phyloP scores from a whole-genome alignment of 2,888 invertebrate species.

The Caenorhabditis japonica region DNA sequence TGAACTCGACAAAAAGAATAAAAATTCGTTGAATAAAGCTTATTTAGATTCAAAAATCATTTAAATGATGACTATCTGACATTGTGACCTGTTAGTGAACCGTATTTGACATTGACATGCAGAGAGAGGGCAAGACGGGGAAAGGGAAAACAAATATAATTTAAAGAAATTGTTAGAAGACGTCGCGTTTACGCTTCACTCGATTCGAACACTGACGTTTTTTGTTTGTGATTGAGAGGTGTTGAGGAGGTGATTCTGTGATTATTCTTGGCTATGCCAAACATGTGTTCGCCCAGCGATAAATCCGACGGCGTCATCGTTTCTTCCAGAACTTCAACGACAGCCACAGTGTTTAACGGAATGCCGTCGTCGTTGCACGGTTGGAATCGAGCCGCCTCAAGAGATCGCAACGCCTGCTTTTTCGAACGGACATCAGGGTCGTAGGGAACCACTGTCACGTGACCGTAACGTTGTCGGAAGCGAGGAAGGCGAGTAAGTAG shows the following conservation, averaged over 20 bases:
- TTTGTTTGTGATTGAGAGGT: conserved; percentile 20
- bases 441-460: conserved; percentile 36
- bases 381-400: conserved; percentile 14
- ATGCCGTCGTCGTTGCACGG: conserved; percentile 10
- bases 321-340: conserved; percentile 7
- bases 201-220: conserved; percentile 12
- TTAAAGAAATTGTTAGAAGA: conserved; percentile 5
- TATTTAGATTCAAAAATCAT: no score
- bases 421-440: conserved; percentile 35
- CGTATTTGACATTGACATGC: conserved; percentile 35
- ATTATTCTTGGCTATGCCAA: conserved; percentile 27
- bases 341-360: conserved; percentile 10
- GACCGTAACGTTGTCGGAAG: conserved; percentile 32
- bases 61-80: neutral
- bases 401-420: conserved; percentile 19
- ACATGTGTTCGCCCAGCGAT: conserved; percentile 38
- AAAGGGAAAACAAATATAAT: conserved; percentile 1
- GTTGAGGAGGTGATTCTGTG: conserved; percentile 24
- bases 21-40: no score
- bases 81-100: conserved; percentile 22
- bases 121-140: neutral
- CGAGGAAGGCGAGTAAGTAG: conserved; percentile 24
- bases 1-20: no score
- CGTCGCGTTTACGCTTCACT: conserved; percentile 18
- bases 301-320: conserved; percentile 22